These are phyloP conservation scores for Phalacrocorax pelagicus DNA, from an alignment of 2,113 vertebrate species.

Conservation along the genomic window DNA sequence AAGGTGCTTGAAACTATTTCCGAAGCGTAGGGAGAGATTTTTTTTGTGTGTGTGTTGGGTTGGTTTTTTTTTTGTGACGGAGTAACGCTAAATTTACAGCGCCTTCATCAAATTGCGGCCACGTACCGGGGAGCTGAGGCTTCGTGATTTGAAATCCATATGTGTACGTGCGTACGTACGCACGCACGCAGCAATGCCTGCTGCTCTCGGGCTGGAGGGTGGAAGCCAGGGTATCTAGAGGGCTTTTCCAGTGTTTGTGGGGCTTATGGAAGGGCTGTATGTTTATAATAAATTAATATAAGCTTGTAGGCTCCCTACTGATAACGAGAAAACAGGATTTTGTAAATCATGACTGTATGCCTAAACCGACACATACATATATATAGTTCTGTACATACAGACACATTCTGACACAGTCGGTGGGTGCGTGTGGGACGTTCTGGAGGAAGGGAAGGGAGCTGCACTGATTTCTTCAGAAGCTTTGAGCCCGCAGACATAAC, in stretches of 20 bases:
- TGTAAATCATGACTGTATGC: not conserved
- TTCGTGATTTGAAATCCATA: not conserved
- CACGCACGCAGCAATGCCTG: not conserved
- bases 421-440: rapidly evolving
- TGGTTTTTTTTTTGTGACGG: not conserved
- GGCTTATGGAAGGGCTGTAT: not conserved
- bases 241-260: not conserved
- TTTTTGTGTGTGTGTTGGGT: no score
- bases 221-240: not conserved
- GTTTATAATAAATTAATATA: not conserved
- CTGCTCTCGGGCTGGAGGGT: not conserved
- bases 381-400: no score
- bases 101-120: not conserved
- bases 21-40: no score
- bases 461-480: rapidly evolving
- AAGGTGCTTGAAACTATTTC: not conserved
- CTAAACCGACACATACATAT: not conserved
- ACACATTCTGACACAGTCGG: rapidly evolving
- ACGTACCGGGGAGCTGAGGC: not conserved
- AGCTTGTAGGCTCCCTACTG: not conserved
- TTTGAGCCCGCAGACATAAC: not conserved
- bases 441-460: not conserved
- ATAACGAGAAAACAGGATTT: not conserved
- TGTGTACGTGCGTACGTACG: rapidly evolving
- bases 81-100: not conserved